phyloP scores from a whole-genome alignment of 2,888 invertebrate genomes.

The Melipona bicolor region DNA sequence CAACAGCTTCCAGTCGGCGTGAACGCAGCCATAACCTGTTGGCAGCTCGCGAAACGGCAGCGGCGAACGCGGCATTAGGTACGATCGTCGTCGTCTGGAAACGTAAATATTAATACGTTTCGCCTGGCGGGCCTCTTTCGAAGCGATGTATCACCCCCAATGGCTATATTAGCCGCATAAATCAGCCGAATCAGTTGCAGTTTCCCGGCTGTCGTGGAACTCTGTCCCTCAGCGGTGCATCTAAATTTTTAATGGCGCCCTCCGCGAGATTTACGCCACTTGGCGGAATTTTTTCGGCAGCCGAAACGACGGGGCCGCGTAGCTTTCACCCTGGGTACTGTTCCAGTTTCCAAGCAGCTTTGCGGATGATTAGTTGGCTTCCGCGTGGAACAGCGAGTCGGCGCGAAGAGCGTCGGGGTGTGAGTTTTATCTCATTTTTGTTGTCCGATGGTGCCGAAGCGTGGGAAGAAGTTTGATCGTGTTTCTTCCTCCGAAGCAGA shows the following conservation, averaged over 20 bases:
- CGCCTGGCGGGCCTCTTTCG: conserved; percentile 9
- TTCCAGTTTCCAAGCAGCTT: neutral
- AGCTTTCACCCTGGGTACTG: neutral
- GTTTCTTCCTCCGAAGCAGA: too few species aligned
- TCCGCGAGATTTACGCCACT: neutral
- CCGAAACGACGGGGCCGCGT: neutral
- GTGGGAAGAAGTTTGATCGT: too few species aligned
- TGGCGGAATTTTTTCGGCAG: neutral
- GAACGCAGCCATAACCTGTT: too few species aligned
- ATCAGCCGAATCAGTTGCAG: conserved; percentile 35
- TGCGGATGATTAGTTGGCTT: neutral
- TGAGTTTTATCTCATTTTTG: neutral
- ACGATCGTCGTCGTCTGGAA: conserved; percentile 33
- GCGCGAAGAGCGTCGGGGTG: too few species aligned
- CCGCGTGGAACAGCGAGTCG: too few species aligned
- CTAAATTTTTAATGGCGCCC: conserved; percentile 1
- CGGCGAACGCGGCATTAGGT: neutral
- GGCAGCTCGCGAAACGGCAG: too few species aligned
- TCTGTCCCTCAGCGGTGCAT: neutral
- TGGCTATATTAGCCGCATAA: conserved; percentile 56
- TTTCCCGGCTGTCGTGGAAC: conserved; percentile 15
- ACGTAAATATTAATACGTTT: conserved; percentile 66
- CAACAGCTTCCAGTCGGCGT: too few species aligned
- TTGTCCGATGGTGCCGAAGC: neutral
- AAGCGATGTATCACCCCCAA: conserved; percentile 50